phyloP scores from a whole-genome alignment of 2,888 invertebrate genomes.

The Apoda limacodes region DNA sequence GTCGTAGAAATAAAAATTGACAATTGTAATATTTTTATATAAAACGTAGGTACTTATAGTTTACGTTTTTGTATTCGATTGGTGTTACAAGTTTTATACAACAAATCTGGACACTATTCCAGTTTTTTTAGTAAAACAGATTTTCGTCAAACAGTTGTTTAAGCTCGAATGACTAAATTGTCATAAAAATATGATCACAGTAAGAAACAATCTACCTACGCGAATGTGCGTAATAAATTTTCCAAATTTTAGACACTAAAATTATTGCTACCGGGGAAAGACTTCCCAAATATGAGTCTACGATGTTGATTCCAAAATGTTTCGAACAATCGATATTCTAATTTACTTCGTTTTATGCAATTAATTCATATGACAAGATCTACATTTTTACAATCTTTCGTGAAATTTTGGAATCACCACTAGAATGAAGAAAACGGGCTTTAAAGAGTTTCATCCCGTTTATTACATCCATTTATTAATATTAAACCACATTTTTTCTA shows the following conservation, averaged over 20 bases:
- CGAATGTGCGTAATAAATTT: conserved; percentile 61
- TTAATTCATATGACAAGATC: too few relatives aligned
- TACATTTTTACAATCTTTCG: too few relatives aligned
- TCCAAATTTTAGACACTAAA: conserved; percentile 27
- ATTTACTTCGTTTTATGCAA: conserved; percentile 19
- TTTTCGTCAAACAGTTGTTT: conserved; percentile 13
- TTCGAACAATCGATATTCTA: too few relatives aligned
- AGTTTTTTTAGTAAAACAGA: background rate
- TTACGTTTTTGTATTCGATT: conserved; percentile 1
- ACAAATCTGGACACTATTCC: background rate
- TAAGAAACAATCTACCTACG: conserved; percentile 62
- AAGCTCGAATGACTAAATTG: conserved; percentile 31
- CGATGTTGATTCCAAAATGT: too few relatives aligned
- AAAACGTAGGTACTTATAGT: conserved; percentile 9
- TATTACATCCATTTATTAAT: too few relatives aligned
- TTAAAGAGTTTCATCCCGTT: too few relatives aligned
- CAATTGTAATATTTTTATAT: conserved; percentile 24
- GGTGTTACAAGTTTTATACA: background rate
- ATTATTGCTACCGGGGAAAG: too few relatives aligned
- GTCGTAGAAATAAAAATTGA: conserved; percentile 49
- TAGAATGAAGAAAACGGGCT: too few relatives aligned
- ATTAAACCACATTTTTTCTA: too few relatives aligned
- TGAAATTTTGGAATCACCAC: too few relatives aligned
- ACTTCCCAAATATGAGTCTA: too few relatives aligned
- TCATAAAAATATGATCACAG: conserved; percentile 59